Evolutionary conservation across 2,888 invertebrate species (phyloP).

Genomic region (Epirrhoe tristata): DNA sequence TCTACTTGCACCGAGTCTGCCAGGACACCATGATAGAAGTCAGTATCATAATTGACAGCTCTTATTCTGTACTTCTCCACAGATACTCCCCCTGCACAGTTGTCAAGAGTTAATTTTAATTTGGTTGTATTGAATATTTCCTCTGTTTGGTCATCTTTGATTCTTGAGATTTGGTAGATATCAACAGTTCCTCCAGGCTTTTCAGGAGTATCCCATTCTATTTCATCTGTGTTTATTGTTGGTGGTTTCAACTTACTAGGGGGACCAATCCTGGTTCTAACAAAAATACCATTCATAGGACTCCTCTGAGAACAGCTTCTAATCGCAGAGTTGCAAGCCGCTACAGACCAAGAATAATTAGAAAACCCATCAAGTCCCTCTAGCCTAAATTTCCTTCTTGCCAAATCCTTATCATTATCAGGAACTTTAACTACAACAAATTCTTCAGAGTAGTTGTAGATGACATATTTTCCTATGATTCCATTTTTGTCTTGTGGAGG

Average conservation of each 20-base stretch:
- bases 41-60: conserved; percentile 73
- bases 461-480: conserved; percentile 87
- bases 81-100: conserved; percentile 67
- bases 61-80: conserved; percentile 73
- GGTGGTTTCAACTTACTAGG: conserved; percentile 76
- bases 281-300: conserved; percentile 76
- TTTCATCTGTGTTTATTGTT: conserved; percentile 57
- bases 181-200: conserved; percentile 83
- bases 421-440: conserved; percentile 56
- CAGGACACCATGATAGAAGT: conserved; percentile 64
- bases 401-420: conserved; percentile 56
- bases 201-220: conserved; percentile 82
- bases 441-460: conserved; percentile 78
- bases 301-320: conserved; percentile 85
- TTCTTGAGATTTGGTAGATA: conserved; percentile 82
- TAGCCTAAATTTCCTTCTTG: conserved; percentile 60
- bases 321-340: conserved; percentile 88
- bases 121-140: conserved; percentile 60
- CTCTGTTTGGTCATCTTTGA: conserved; percentile 62
- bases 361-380: conserved; percentile 84
- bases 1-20: conserved; percentile 56
- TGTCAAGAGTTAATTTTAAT: conserved; percentile 52
- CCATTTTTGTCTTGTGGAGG: conserved; percentile 91
- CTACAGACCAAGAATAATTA: conserved; percentile 88
- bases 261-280: conserved; percentile 87